Percentiles rank a stretch among this genome's conserved stretches.
phyloP scores from a whole-genome alignment of 2,888 invertebrate genomes.

The Scrobipalpa costella region DNA sequence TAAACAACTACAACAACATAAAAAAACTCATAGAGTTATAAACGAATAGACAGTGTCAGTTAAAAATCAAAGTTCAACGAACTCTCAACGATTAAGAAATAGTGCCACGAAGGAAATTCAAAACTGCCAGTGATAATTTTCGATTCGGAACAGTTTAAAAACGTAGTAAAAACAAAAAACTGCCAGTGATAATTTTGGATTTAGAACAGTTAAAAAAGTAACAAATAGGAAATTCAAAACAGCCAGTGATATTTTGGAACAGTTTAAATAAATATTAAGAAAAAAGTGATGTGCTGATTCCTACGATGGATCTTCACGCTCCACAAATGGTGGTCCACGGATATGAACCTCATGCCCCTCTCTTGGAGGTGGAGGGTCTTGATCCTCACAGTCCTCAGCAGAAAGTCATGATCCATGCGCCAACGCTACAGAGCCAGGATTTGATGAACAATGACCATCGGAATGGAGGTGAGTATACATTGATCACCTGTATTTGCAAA shows the following conservation, averaged over 20 bases:
- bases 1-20: constrained; percentile 34
- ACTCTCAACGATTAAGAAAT: constrained; percentile 47
- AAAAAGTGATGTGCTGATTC: constrained; percentile 43
- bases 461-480: constrained; percentile 65
- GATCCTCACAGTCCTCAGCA: constrained; percentile 77
- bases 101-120: constrained; percentile 41
- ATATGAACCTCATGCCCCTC: constrained; percentile 73
- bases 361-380: constrained; percentile 72
- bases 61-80: constrained; percentile 39
- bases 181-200: constrained; percentile 31
- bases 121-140: constrained; percentile 32
- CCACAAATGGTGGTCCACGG: constrained; percentile 71
- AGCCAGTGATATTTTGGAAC: constrained; percentile 8
- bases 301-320: constrained; percentile 73
- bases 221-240: constrained; percentile 8
- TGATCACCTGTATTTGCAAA: background rate
- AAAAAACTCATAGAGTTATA: constrained; percentile 37
- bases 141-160: constrained; percentile 23
- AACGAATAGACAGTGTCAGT: constrained; percentile 41
- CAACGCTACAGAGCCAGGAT: constrained; percentile 69
- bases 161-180: no score
- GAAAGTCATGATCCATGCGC: constrained; percentile 74
- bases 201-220: constrained; percentile 15
- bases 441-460: constrained; percentile 67
- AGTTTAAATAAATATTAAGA: background rate